Evolutionary conservation across 2,888 invertebrate genomes (phyloP).

Genomic region (Pogonocherus hispidulus): DNA sequence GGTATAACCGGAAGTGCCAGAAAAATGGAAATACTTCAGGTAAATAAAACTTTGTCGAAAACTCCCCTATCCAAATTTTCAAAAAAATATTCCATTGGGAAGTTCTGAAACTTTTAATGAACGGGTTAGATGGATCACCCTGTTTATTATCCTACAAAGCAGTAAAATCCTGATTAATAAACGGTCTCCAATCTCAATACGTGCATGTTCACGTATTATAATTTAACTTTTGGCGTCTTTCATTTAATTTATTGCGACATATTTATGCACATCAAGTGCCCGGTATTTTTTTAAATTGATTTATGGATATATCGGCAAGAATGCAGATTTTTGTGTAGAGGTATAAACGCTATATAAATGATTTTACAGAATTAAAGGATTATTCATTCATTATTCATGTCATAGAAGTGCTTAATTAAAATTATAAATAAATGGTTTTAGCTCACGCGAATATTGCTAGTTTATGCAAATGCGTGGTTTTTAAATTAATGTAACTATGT

Average conservation of each 20-base stretch:
- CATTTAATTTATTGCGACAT: conserved; percentile 14
- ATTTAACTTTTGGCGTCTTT: conserved; percentile 37
- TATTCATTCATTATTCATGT: conserved; percentile 52
- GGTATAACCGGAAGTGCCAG: too few species aligned
- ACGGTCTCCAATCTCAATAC: conserved; percentile 33
- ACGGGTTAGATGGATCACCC: neutral
- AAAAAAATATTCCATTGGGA: too few species aligned
- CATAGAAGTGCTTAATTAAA: conserved; percentile 58
- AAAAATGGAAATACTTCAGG: too few species aligned
- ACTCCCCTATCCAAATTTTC: too few species aligned
- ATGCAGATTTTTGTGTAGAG: conserved; percentile 41
- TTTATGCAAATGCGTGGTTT: conserved; percentile 56
- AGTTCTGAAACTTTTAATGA: neutral
- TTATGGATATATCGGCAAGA: conserved; percentile 21
- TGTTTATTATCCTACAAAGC: conserved; percentile 1
- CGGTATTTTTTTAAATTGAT: conserved; percentile 37
- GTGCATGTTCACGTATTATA: conserved; percentile 41
- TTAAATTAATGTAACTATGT: conserved; percentile 41
- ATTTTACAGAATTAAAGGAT: conserved; percentile 38
- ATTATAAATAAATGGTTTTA: conserved; percentile 58
- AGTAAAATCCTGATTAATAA: neutral
- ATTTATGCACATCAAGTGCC: conserved; percentile 22
- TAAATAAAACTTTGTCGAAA: too few species aligned
- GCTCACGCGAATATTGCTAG: conserved; percentile 60
- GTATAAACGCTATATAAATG: conserved; percentile 43